phyloP scores from a whole-genome alignment of 2,113 vertebrate genomes.

The Bufo bufo region DNA sequence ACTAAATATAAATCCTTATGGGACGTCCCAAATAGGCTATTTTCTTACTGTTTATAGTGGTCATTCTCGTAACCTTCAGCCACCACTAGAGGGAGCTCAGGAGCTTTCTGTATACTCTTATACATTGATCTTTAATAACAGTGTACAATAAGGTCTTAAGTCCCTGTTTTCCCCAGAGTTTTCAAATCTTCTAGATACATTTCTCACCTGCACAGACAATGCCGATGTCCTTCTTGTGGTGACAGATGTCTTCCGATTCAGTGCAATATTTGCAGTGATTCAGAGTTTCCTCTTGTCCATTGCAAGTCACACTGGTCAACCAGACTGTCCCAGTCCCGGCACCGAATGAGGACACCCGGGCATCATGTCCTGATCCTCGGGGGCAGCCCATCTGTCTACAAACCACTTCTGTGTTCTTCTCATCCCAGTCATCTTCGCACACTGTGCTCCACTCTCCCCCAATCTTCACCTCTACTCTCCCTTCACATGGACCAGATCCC shows the following conservation, averaged over 20 bases:
- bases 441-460: constrained; percentile 27
- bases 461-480: constrained; percentile 46
- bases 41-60: too few species aligned
- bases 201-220: constrained; percentile 9
- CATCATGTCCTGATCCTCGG: not conserved
- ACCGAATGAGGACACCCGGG: not conserved
- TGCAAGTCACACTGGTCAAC: constrained; percentile 4
- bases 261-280: not conserved
- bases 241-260: constrained; percentile 26
- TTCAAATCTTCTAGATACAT: not conserved
- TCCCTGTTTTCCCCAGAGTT: too few species aligned
- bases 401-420: constrained; percentile 6
- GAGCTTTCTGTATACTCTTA: not conserved
- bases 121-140: not conserved
- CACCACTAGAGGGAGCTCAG: too few species aligned
- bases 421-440: constrained; percentile 21
- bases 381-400: constrained; percentile 42
- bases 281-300: constrained; percentile 18
- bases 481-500: constrained; percentile 18
- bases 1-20: too few species aligned
- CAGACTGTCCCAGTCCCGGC: not conserved
- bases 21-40: too few species aligned
- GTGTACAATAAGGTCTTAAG: not conserved
- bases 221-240: constrained; percentile 23
- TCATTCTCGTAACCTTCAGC: too few species aligned